A percentile compares a stretch with the other conserved stretches of the same genome.
phyloP scores from a whole-genome alignment of 2,888 invertebrate genomes.

The Diabrotica balteata region DNA sequence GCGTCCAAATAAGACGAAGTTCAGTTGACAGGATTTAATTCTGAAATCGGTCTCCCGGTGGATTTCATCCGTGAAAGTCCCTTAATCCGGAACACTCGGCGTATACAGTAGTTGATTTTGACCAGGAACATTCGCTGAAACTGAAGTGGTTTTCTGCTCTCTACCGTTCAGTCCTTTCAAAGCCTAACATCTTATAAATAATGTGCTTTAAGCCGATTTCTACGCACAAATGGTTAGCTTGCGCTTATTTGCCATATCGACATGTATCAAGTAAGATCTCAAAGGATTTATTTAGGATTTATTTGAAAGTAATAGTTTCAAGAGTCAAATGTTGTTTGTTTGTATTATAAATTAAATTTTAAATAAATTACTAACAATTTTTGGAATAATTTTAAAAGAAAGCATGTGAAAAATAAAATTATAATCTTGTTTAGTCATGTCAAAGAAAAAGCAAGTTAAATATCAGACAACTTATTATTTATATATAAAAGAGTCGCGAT shows the following conservation, averaged over 20 bases:
- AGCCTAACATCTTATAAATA: conserved; percentile 30
- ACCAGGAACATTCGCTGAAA: conserved; percentile 25
- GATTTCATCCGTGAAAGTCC: conserved; percentile 21
- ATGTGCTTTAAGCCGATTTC: conserved; percentile 14
- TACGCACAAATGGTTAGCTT: conserved; percentile 7
- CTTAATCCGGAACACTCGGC: conserved; percentile 28
- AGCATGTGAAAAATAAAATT: too few relatives aligned
- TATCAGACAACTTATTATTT: too few relatives aligned
- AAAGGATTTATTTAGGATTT: not conserved
- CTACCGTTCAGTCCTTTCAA: conserved; percentile 22
- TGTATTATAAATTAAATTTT: too few relatives aligned
- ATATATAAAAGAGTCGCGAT: too few relatives aligned
- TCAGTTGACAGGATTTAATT: conserved; percentile 11
- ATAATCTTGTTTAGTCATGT: too few relatives aligned
- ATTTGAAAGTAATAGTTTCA: not conserved
- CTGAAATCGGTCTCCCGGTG: conserved; percentile 11
- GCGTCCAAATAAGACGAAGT: conserved; percentile 1
- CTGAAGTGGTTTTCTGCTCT: conserved; percentile 26
- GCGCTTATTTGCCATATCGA: conserved; percentile 6
- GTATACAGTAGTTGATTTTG: conserved; percentile 28
- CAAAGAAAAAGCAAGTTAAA: too few relatives aligned
- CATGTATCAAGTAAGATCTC: not conserved
- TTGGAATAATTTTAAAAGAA: too few relatives aligned
- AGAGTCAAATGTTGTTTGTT: too few relatives aligned
- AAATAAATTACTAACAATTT: too few relatives aligned